phyloP scores from a whole-genome alignment of 2,113 vertebrate species.

The Jacana jacana region DNA sequence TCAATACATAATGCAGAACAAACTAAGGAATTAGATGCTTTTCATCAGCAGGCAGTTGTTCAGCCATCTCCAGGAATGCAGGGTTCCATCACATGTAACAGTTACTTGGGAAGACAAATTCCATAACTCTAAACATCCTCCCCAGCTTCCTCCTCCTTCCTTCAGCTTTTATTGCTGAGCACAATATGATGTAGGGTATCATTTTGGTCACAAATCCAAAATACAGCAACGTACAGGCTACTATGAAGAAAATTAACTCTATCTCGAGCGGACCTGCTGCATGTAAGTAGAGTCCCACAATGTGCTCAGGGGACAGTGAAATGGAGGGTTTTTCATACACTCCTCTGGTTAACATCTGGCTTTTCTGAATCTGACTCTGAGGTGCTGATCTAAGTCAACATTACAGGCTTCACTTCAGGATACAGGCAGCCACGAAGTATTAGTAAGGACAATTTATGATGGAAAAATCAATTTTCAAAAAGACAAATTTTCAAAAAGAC shows the following conservation, averaged over 20 bases:
- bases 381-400: not conserved
- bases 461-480: too few relatives aligned
- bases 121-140: not conserved
- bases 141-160: not conserved
- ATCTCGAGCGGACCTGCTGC: too few relatives aligned
- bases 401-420: not conserved
- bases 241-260: not conserved
- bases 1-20: not conserved
- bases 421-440: not conserved
- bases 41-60: too few relatives aligned
- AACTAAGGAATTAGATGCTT: not conserved
- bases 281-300: not conserved
- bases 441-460: not conserved
- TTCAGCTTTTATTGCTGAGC: not conserved
- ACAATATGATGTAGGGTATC: not conserved
- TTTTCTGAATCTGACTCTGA: not conserved
- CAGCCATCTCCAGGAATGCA: not conserved
- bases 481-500: too few relatives aligned
- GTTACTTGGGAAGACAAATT: not conserved
- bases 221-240: not conserved
- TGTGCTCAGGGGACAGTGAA: not conserved
- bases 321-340: not conserved
- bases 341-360: not conserved
- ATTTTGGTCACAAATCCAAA: not conserved
- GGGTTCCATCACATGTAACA: fast-evolving